Evolutionary conservation across 1,140 invertebrate genomes (phyloP).

Genomic region (Goniozus legneri): DNA sequence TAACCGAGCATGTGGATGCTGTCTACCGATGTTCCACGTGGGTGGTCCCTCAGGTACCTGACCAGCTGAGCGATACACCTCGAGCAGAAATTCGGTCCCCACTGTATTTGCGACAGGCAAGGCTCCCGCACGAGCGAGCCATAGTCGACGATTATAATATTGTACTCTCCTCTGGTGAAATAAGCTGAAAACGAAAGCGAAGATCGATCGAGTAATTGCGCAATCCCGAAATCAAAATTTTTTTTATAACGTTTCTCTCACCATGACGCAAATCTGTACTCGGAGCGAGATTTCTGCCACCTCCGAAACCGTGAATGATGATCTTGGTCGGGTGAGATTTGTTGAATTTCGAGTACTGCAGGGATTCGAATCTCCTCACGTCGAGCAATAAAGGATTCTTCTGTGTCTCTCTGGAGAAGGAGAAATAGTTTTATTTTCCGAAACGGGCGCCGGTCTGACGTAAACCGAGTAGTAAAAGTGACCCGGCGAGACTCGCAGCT

Average conservation of each 20-base stretch:
- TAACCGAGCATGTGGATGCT: slow-evolving; percentile 78
- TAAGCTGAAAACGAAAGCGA: slow-evolving; percentile 59
- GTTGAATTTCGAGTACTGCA: slow-evolving; percentile 71
- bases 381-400: slow-evolving; percentile 68
- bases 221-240: neutral
- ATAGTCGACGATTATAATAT: slow-evolving; percentile 85
- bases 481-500: slow-evolving; percentile 3
- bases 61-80: slow-evolving; percentile 78
- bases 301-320: slow-evolving; percentile 79
- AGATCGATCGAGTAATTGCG: neutral
- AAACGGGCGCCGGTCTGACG: neutral
- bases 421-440: neutral
- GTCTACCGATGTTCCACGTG: slow-evolving; percentile 67
- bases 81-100: slow-evolving; percentile 75
- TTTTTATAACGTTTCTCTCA: slow-evolving; percentile 24
- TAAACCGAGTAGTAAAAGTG: slow-evolving; percentile 16
- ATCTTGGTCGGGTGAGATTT: slow-evolving; percentile 72
- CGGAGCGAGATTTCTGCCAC: slow-evolving; percentile 71
- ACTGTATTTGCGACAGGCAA: slow-evolving; percentile 77
- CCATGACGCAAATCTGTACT: slow-evolving; percentile 75
- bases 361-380: slow-evolving; percentile 64
- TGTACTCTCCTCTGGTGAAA: slow-evolving; percentile 75
- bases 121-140: slow-evolving; percentile 75
- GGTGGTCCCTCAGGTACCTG: slow-evolving; percentile 73
- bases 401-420: slow-evolving; percentile 66